Conservation (phyloP, 2,797 vertebrate genomes). For the Chiloscyllium punctatum region DNA sequence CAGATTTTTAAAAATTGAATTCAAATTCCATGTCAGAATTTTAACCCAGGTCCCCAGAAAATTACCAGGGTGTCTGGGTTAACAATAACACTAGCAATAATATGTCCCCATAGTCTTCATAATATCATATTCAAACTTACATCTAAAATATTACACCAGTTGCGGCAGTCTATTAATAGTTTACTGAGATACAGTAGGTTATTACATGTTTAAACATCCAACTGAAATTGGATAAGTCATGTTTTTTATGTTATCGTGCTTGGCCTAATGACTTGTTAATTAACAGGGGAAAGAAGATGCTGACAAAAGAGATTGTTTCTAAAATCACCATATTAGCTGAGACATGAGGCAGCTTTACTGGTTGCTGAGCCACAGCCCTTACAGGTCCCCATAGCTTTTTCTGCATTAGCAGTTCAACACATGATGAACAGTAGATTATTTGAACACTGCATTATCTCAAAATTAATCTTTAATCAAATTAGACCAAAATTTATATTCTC, state of each 20-base stretch:
- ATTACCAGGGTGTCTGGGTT: no score
- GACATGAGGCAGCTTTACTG: background rate
- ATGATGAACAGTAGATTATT: background rate
- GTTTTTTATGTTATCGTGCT: background rate
- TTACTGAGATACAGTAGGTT: conserved; percentile 39
- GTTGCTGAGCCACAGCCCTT: background rate
- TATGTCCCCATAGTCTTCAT: background rate
- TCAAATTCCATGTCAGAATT: no score
- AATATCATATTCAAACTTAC: conserved; percentile 52
- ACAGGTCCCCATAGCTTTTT: background rate
- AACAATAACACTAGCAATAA: no score
- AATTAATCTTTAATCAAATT: conserved; percentile 34
- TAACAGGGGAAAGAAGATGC: conserved; percentile 40
- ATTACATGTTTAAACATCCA: background rate
- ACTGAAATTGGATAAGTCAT: background rate
- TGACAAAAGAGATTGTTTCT: conserved; percentile 39
- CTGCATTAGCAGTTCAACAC: background rate
- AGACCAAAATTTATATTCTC: background rate
- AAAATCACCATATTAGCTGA: background rate
- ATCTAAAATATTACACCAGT: conserved; percentile 43
- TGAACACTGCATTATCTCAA: conserved; percentile 17
- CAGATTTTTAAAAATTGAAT: no score
- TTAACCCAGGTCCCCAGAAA: no score
- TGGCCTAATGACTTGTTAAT: conserved; percentile 37
- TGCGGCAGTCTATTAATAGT: conserved; percentile 41